Conservation (phyloP, 2,113 vertebrate genomes). For the Dendropsophus ebraccatus region DNA sequence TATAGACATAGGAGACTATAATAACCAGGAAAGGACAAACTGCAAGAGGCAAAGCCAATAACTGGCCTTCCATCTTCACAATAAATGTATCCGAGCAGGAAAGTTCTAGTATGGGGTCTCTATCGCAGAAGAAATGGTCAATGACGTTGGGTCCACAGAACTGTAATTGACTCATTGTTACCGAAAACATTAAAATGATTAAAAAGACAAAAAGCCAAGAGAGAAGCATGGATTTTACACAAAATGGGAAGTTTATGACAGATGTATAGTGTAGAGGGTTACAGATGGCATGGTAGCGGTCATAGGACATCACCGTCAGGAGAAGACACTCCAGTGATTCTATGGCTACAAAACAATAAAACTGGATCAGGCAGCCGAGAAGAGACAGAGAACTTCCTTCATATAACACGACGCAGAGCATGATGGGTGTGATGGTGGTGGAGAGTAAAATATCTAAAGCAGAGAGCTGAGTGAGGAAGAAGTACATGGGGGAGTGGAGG, state of each 20-base stretch:
- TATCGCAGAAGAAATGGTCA: constrained; percentile 65
- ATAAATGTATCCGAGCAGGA: constrained; percentile 11
- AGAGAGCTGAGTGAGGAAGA: constrained; percentile 63
- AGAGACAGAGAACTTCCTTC: constrained; percentile 60
- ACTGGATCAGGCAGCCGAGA: constrained; percentile 64
- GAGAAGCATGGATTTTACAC: constrained; percentile 35
- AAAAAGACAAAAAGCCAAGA: constrained; percentile 63
- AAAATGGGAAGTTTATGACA: constrained; percentile 57
- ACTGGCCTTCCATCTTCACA: too few relatives aligned
- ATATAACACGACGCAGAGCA: constrained; percentile 38
- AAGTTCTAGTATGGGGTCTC: constrained; percentile 58
- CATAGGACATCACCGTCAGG: constrained; percentile 66
- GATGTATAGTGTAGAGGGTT: constrained; percentile 60
- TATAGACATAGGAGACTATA: too few relatives aligned
- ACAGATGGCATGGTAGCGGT: constrained; percentile 67
- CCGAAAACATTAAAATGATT: constrained; percentile 53
- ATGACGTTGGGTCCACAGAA: constrained; percentile 64
- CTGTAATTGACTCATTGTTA: constrained; percentile 60
- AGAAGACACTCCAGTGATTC: constrained; percentile 61
- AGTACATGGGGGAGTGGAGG: constrained; percentile 60
- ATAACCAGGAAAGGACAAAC: too few relatives aligned
- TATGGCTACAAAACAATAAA: constrained; percentile 64
- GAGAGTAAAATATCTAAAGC: constrained; percentile 61
- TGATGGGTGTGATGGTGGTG: constrained; percentile 48
- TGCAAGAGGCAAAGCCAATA: too few relatives aligned